phyloP scores from a whole-genome alignment of 2,797 vertebrate genomes.

The Harpagifer antarcticus region DNA sequence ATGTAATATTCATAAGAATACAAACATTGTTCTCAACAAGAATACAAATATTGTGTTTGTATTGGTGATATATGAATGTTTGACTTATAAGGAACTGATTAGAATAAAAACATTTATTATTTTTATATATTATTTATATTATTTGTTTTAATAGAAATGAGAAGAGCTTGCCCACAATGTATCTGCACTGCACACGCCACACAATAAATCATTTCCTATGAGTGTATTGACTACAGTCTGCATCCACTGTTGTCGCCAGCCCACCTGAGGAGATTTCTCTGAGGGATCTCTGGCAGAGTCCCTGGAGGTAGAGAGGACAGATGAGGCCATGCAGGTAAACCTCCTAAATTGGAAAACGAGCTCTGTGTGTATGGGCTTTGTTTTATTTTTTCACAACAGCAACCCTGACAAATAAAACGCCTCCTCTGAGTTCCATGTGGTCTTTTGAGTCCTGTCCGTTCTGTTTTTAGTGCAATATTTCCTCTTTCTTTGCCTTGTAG shows the following conservation, averaged over 20 bases:
- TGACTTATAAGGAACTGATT: no score
- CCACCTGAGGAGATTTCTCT: constrained; percentile 41
- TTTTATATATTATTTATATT: no score
- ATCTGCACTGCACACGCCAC: background rate
- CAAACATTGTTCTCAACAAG: no score
- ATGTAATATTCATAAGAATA: background rate
- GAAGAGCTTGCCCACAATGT: background rate
- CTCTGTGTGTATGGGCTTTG: background rate
- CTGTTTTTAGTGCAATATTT: background rate
- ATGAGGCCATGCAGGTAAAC: constrained; percentile 30
- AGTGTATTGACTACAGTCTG: constrained; percentile 8
- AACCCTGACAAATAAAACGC: background rate
- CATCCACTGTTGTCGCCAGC: constrained; percentile 8
- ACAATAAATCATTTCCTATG: constrained; percentile 20
- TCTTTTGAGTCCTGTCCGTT: background rate
- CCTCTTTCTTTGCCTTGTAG: background rate
- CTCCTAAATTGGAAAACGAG: constrained; percentile 36
- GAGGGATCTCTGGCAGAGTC: constrained; percentile 24
- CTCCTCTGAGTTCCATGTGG: background rate
- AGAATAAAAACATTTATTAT: background rate
- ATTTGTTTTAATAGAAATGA: background rate
- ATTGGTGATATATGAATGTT: background rate
- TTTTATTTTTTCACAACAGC: background rate
- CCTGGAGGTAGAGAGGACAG: constrained; percentile 22
- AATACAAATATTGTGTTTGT: background rate